A percentile compares a stretch with the other conserved stretches of the same genome.
Evolutionary conservation across 2,888 invertebrate genomes (phyloP).

Genomic region (Panopea generosa): DNA sequence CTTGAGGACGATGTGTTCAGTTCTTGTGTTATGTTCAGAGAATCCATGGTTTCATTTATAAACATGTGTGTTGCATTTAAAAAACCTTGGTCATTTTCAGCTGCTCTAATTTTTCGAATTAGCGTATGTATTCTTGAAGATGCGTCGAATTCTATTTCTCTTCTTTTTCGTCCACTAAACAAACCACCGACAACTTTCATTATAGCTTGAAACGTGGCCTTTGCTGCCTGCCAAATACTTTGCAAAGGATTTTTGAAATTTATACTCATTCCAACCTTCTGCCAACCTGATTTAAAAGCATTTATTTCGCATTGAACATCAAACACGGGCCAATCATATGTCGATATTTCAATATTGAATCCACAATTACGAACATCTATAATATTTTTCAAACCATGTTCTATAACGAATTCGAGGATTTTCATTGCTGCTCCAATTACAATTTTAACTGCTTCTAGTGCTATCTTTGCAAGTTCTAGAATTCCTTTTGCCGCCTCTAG

Average conservation of each 20-base stretch:
- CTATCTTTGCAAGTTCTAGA: conserved; percentile 43
- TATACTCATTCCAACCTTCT: conserved; percentile 31
- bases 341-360: conserved; percentile 39
- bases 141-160: conserved; percentile 21
- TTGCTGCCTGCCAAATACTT: conserved; percentile 51
- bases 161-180: conserved; percentile 25
- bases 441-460: conserved; percentile 49
- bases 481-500: conserved; percentile 48
- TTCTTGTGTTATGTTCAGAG: not conserved
- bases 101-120: conserved; percentile 28
- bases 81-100: not conserved
- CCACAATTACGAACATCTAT: conserved; percentile 60
- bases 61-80: not conserved
- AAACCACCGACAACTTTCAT: conserved; percentile 5
- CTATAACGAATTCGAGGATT: conserved; percentile 43
- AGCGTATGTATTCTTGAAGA: conserved; percentile 24
- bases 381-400: conserved; percentile 40
- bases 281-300: conserved; percentile 47
- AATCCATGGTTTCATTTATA: not conserved
- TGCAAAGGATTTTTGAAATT: conserved; percentile 45
- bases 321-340: conserved; percentile 37
- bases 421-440: conserved; percentile 40
- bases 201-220: conserved; percentile 29
- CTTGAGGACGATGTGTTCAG: not conserved
- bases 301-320: conserved; percentile 55